A percentile compares a stretch with the other conserved stretches of the same genome.
Evolutionary conservation across 92 coral and sea anemone species (phyloP).

Genomic region (Porites cylindrica): DNA sequence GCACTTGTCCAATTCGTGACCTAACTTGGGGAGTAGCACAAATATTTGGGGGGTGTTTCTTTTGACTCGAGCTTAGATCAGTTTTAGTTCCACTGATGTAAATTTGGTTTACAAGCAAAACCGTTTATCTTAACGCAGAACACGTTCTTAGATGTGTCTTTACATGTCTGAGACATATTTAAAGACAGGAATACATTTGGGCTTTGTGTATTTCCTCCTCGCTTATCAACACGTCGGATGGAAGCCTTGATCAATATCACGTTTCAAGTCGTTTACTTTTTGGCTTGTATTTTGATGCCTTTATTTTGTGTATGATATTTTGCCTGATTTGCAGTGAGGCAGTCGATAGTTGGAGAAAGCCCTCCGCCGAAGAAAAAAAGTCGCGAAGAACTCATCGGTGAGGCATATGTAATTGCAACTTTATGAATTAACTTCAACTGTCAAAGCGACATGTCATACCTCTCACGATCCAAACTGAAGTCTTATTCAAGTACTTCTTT

Average conservation of each 20-base stretch:
- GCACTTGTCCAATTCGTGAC: neutral
- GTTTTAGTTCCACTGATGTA: neutral
- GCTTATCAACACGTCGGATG: slow-evolving; percentile 11
- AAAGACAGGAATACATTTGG: neutral
- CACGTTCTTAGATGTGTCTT: neutral
- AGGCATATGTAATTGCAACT: neutral
- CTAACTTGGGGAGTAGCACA: neutral
- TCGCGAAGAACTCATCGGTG: slow-evolving; percentile 50
- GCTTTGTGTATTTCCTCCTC: slow-evolving; percentile 57
- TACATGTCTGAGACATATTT: neutral
- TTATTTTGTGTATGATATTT: neutral
- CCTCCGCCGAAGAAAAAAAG: slow-evolving; percentile 46
- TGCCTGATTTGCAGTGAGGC: neutral
- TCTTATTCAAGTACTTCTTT: neutral
- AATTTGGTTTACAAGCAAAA: neutral
- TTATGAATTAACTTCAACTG: neutral
- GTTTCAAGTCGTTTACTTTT: neutral
- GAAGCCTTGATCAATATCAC: no score
- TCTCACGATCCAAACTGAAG: neutral
- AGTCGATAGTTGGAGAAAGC: slow-evolving; percentile 31
- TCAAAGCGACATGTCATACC: neutral
- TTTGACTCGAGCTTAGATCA: neutral
- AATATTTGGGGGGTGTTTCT: slow-evolving; percentile 38
- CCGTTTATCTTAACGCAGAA: neutral
- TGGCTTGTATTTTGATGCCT: neutral